Evolutionary conservation across 2,797 vertebrate genomes (phyloP), one percentile per base, ranked within the genome.

Genomic region (Peromyscus attwateri): DNA sequence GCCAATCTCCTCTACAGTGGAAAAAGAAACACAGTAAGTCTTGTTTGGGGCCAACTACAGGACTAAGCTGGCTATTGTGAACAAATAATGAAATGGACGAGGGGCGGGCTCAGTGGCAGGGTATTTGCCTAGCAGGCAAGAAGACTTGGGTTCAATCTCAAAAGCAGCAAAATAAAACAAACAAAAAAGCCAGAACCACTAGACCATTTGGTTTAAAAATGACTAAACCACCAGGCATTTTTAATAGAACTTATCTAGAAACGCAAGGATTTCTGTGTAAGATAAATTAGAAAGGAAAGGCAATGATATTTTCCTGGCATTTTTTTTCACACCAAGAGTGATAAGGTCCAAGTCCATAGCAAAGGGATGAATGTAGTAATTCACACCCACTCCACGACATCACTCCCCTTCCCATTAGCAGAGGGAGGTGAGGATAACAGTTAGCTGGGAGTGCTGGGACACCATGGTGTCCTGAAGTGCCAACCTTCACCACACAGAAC

Each of bases 171-270:
- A 71, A 52, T 37, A 37, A 55, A 40, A 55, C 85, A 87, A 87
- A 68, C 62, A 68, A 55, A 55, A 52, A 52, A 52, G 21, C 14
- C 46, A 71, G 66, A 43, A 37, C 34, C 34, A 16, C 66, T 87
- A 37, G 37, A 27, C 37, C 23, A 71, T 85, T 37, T 71, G 31
- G 46, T 64, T 90, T 90, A 27, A 70, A 91, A 97, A 81, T 52
- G 46, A 60, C 37, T 70, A 52, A 68, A 70, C 34, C 87, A 73
- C 14, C 60, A 90, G 68, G 87, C 87, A 90, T 75, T 43, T 34
- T 95, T 89, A 76, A 92, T 3, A 81, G 75, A 87, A 87, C 71
- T 6, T 64, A n/a, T 4, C 46, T 62, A 37, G 89, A 82, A 90
- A 91, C 29, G 57, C 77, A 49, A 77, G 46, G 34, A 23, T 40